Conservation (phyloP, 2,888 invertebrate genomes). For the Dimorphilus gyrociliatus region DNA sequence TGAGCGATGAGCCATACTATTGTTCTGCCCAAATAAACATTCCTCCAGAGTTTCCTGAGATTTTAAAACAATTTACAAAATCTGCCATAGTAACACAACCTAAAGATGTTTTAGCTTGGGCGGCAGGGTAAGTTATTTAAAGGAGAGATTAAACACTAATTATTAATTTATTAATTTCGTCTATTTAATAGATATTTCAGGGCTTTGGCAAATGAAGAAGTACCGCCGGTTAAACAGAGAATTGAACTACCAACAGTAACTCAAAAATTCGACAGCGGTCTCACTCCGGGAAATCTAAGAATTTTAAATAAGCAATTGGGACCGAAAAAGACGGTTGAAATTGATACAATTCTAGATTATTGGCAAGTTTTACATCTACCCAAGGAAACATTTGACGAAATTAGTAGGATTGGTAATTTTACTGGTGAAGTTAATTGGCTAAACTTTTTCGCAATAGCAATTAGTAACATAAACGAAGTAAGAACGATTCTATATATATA, state of each 20-base stretch:
- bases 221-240: slow-evolving; percentile 61
- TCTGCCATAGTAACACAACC: slow-evolving; percentile 80
- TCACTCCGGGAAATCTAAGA: slow-evolving; percentile 62
- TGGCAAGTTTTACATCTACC: slow-evolving; percentile 39
- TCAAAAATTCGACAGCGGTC: slow-evolving; percentile 47
- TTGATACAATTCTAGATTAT: slow-evolving; percentile 30
- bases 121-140: slow-evolving; percentile 41
- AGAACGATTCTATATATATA: too few relatives aligned
- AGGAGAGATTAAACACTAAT: neutral
- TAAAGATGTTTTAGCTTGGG: slow-evolving; percentile 67
- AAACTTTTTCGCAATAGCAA: slow-evolving; percentile 55
- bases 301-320: slow-evolving; percentile 53
- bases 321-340: slow-evolving; percentile 26
- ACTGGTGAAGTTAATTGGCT: slow-evolving; percentile 51
- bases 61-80: slow-evolving; percentile 71
- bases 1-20: slow-evolving; percentile 58
- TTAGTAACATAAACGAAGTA: slow-evolving; percentile 33
- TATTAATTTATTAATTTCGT: neutral
- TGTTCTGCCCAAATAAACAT: slow-evolving; percentile 66
- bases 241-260: slow-evolving; percentile 40
- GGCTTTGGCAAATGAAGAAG: slow-evolving; percentile 56
- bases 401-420: slow-evolving; percentile 55
- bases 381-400: slow-evolving; percentile 47
- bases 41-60: slow-evolving; percentile 62
- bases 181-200: slow-evolving; percentile 46